These are phyloP conservation scores for Paradoxurus hermaphroditus DNA, from an alignment of 2,113 vertebrate species.

Conservation along the genomic window DNA sequence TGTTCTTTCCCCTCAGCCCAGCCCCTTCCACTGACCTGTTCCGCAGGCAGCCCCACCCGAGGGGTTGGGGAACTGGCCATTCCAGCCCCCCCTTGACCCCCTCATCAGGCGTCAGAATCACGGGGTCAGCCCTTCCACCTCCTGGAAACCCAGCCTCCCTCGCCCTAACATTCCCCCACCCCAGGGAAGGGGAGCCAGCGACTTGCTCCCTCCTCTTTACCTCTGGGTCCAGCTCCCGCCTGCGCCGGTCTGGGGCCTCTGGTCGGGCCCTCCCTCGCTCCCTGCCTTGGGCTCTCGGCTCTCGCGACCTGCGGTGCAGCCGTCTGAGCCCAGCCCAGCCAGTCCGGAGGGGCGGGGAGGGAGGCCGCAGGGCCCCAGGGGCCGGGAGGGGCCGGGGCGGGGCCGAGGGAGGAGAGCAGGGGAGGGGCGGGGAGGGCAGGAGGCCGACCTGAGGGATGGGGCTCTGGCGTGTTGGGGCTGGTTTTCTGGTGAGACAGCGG, in stretches of 20 bases:
- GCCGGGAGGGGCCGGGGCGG: constrained; percentile 38
- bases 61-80: neutral
- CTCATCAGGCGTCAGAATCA: neutral
- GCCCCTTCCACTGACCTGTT: neutral
- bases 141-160: neutral
- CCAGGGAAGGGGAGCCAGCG: neutral
- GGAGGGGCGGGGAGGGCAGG: neutral
- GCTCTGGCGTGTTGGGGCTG: constrained; percentile 40
- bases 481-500: constrained; percentile 24
- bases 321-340: neutral
- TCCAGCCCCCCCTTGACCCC: neutral
- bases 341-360: neutral
- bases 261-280: neutral
- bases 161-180: neutral
- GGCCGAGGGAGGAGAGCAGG: neutral
- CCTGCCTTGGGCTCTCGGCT: neutral
- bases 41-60: no score
- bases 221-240: constrained; percentile 48
- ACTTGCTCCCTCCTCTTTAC: neutral
- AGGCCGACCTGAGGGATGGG: neutral
- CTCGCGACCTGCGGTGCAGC: neutral
- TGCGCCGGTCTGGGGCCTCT: neutral
- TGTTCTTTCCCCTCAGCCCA: neutral
- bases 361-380: constrained; percentile 48
- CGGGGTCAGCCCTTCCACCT: neutral